Evolutionary conservation across 2,888 invertebrate species (phyloP), one percentile per base, ranked within the genome.

Genomic region (Zaprionus obscuricornis): DNA sequence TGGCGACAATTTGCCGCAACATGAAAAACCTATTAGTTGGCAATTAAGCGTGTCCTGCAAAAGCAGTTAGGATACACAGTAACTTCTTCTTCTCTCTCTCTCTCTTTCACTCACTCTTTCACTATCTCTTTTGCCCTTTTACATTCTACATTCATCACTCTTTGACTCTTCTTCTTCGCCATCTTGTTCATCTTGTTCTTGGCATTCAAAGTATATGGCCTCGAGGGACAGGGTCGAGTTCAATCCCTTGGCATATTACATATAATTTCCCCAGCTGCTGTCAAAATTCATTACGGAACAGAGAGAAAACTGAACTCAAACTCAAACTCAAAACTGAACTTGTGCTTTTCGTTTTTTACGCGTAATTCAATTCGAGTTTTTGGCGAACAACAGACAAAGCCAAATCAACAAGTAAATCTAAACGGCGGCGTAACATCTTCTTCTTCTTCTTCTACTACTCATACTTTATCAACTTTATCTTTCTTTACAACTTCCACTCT

Each of bases 321-420:
- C n/a, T n/a, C n/a, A n/a, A n/a, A 27, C 60, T 63, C 43, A 39
- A 26, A 36, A 52, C 47, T 40, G 56, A 56, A 56, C n/a, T 50
- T 51, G 14, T 47, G 33, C n/a, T 54, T 52, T 59, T 56, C 39
- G 78, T 82, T 64, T 54, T 64, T 64, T 37, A 34, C 62, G 56
- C 59, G 46, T 83, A 85, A 78, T 78, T 85, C 73, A 85, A 85
- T 78, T 67, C 46, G 56, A 49, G 18, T 14, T n/a, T n/a, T n/a
- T n/a, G 54, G 13, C 45, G n/a, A n/a, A n/a, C n/a, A n/a, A n/a
- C 74, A 67, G 69, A 73, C 74, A 24, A 33, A 33, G 13, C 26
- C 27, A 79, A 70, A 63, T 83, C 78, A 78, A 85, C 86, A 85
- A 85, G 77, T 85, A 66, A 78, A 66, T 66, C 75, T 51, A 17